These are phyloP conservation scores for Orthonevra nobilis DNA, from an alignment of 2,888 invertebrate genomes.

Conservation along the genomic window DNA sequence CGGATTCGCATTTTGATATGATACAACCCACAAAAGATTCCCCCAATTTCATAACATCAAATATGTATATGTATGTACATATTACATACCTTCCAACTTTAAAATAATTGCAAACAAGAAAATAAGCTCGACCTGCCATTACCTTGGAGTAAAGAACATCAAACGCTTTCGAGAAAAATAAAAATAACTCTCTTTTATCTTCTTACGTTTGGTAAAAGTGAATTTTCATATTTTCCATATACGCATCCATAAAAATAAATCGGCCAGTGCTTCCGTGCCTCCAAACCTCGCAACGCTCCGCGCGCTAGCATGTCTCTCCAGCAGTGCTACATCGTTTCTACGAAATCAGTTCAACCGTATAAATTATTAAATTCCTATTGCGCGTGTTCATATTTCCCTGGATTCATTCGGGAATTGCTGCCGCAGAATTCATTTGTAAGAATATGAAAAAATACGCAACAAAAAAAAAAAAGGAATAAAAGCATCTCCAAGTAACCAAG, in stretches of 20 bases:
- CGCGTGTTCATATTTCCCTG: slow-evolving; percentile 39
- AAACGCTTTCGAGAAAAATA: slow-evolving; percentile 13
- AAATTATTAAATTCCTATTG: slow-evolving; percentile 52
- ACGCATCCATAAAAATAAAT: slow-evolving; percentile 47
- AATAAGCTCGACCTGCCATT: too few relatives aligned
- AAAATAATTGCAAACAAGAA: too few relatives aligned
- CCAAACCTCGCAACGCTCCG: neutral
- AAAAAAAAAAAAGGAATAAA: neutral
- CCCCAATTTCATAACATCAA: too few relatives aligned
- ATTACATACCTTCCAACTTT: too few relatives aligned
- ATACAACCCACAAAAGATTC: too few relatives aligned
- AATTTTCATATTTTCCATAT: slow-evolving; percentile 4
- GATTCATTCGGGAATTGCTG: slow-evolving; percentile 40
- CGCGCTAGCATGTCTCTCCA: neutral
- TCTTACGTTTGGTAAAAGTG: slow-evolving; percentile 10
- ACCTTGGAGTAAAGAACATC: slow-evolving; percentile 8
- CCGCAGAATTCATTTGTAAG: slow-evolving; percentile 33
- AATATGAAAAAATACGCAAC: slow-evolving; percentile 6
- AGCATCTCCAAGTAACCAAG: slow-evolving; percentile 25
- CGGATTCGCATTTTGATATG: too few relatives aligned
- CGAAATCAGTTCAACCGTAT: slow-evolving; percentile 42
- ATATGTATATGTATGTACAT: too few relatives aligned
- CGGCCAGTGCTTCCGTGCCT: slow-evolving; percentile 4
- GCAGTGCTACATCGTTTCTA: neutral
- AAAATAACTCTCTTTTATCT: slow-evolving; percentile 32